Conservation (phyloP, 2,888 invertebrate genomes). For the Leucophora obtusa region DNA sequence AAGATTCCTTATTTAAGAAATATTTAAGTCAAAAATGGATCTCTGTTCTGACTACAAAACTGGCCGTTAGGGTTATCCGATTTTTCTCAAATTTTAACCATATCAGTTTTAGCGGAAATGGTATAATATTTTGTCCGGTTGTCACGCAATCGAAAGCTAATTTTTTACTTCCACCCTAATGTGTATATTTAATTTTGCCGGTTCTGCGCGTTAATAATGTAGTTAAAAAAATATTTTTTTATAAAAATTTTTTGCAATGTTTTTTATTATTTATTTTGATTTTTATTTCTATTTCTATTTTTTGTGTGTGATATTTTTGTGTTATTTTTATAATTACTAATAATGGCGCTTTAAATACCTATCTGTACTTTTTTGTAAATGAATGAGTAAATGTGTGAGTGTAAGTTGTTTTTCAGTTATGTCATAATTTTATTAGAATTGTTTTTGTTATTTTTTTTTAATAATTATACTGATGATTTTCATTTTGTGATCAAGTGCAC, state of each 20-base stretch:
- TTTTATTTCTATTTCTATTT: conserved; percentile 22
- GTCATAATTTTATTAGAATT: conserved; percentile 45
- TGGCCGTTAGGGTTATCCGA: too few relatives aligned
- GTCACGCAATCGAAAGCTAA: too few relatives aligned
- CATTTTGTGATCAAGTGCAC: conserved; percentile 16
- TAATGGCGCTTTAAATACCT: conserved; percentile 50
- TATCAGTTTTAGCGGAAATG: too few relatives aligned
- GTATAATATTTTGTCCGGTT: too few relatives aligned
- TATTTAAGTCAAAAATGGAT: too few relatives aligned
- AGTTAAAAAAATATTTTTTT: conserved; percentile 4
- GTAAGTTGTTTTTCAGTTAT: conserved; percentile 1
- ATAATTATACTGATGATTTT: conserved; percentile 8
- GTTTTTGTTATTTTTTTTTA: conserved; percentile 6
- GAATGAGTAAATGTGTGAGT: neutral
- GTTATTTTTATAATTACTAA: conserved; percentile 39
- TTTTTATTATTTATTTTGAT: conserved; percentile 13
- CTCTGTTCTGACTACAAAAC: too few relatives aligned
- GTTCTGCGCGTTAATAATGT: conserved; percentile 35
- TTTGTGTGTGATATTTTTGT: conserved; percentile 25
- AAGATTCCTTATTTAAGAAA: too few relatives aligned
- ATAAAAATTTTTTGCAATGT: conserved; percentile 11
- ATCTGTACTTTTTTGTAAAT: neutral
- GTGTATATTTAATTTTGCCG: conserved; percentile 40
- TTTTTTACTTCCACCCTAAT: too few relatives aligned
- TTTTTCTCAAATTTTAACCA: too few relatives aligned